Percentiles rank a stretch among this genome's conserved stretches.
Conservation (phyloP, 1,140 invertebrate species). For the Zaprionus tsacasi region DNA sequence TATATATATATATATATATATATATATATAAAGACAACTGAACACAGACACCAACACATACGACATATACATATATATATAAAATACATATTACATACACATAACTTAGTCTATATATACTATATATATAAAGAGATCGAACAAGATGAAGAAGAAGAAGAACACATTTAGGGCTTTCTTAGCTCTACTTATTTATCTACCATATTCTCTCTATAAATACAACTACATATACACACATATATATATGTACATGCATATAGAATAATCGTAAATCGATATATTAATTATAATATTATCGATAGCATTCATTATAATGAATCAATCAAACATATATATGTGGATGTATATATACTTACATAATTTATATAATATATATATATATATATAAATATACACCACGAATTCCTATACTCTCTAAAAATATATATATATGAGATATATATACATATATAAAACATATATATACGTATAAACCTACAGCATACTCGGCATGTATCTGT, state of each 20-base stretch:
- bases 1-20: constrained; percentile 13
- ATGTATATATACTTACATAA: constrained; percentile 50
- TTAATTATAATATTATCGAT: constrained; percentile 17
- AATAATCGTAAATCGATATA: constrained; percentile 30
- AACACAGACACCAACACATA: constrained; percentile 6
- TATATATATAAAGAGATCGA: constrained; percentile 34
- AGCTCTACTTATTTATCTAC: constrained; percentile 25
- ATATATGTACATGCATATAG: constrained; percentile 24
- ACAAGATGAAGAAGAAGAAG: constrained; percentile 9
- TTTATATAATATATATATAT: constrained; percentile 66
- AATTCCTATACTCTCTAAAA: constrained; percentile 13
- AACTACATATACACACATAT: constrained; percentile 43
- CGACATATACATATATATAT: constrained; percentile 2
- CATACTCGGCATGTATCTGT: constrained; percentile 99
- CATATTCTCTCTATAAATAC: constrained; percentile 20
- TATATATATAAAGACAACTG: neutral
- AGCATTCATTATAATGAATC: neutral
- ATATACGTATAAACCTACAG: constrained; percentile 86
- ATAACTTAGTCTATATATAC: constrained; percentile 38
- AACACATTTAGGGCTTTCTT: constrained; percentile 29
- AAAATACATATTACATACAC: constrained; percentile 2
- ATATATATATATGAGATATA: constrained; percentile 40
- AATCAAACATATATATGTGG: constrained; percentile 39
- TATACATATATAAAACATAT: constrained; percentile 73
- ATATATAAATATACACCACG: constrained; percentile 54